These are phyloP conservation scores for Hirudo medicinalis DNA, from an alignment of 1,140 invertebrate species.

Conservation along the genomic window DNA sequence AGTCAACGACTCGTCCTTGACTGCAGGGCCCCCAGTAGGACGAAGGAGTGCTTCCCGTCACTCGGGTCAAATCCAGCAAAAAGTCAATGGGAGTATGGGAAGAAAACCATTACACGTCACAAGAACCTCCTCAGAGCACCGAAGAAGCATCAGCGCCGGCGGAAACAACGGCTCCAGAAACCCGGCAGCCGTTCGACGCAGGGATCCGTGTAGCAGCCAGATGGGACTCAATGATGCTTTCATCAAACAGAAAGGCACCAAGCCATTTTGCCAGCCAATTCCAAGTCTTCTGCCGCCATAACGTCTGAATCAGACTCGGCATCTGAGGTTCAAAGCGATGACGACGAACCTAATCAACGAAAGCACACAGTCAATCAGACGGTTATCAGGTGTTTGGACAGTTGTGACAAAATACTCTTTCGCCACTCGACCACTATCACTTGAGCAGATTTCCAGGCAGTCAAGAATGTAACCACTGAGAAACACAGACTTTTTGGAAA, in stretches of 20 bases:
- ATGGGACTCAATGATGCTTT: too few species aligned
- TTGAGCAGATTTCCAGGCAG: not conserved
- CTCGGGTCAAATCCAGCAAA: not conserved
- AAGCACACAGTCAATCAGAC: slow-evolving; percentile 16
- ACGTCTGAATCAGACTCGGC: slow-evolving; percentile 5
- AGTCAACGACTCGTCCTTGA: not conserved
- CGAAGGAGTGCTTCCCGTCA: not conserved
- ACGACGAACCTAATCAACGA: not conserved
- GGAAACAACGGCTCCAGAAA: not conserved
- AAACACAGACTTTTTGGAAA: too few species aligned
- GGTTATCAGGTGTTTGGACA: slow-evolving; percentile 16
- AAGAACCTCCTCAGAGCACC: not conserved
- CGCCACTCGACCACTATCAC: slow-evolving; percentile 17
- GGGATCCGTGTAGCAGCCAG: not conserved
- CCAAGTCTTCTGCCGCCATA: not conserved
- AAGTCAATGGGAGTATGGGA: not conserved
- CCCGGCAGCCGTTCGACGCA: not conserved
- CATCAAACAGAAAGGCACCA: too few species aligned
- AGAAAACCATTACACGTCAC: not conserved
- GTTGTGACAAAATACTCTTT: slow-evolving; percentile 19
- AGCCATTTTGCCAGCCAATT: not conserved
- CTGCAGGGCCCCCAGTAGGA: not conserved
- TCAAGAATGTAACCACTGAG: not conserved
- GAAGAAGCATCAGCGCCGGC: slow-evolving; percentile 6
- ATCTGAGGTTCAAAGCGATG: not conserved